Evolutionary conservation across 2,888 invertebrate species (phyloP).

Genomic region (Papilio gigon): DNA sequence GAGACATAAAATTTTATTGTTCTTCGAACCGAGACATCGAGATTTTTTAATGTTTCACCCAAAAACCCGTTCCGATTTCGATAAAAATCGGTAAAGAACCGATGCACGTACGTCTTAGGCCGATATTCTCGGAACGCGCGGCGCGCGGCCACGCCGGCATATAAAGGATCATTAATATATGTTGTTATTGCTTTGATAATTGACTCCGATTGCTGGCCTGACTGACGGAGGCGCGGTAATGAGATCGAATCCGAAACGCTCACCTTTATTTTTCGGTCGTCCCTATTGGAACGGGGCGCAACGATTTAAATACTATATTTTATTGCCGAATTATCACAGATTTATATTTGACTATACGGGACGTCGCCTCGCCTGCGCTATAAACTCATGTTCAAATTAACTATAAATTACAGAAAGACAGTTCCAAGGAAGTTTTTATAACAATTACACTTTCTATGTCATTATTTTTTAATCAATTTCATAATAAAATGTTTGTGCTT

Average conservation of each 20-base stretch:
- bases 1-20: constrained; percentile 68
- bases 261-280: constrained; percentile 17
- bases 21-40: constrained; percentile 56
- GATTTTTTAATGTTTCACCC: constrained; percentile 56
- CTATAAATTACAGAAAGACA: constrained; percentile 18
- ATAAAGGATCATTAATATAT: constrained; percentile 55
- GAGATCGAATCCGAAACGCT: constrained; percentile 41
- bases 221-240: constrained; percentile 47
- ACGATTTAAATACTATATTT: constrained; percentile 40
- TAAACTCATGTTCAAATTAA: constrained; percentile 1
- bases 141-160: constrained; percentile 48
- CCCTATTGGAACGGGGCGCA: constrained; percentile 24
- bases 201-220: constrained; percentile 51
- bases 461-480: not conserved
- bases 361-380: constrained; percentile 6
- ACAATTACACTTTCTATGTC: not conserved
- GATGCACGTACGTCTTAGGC: constrained; percentile 53
- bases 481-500: not conserved
- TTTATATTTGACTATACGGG: constrained; percentile 35
- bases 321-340: constrained; percentile 38
- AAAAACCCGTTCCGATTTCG: constrained; percentile 58
- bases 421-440: not conserved
- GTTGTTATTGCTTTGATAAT: constrained; percentile 56
- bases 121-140: constrained; percentile 52
- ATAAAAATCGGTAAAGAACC: constrained; percentile 61